Evolutionary conservation across 1,140 invertebrate genomes (phyloP), one percentile per base, ranked within the genome.

Genomic region (Antheraea mylitta): DNA sequence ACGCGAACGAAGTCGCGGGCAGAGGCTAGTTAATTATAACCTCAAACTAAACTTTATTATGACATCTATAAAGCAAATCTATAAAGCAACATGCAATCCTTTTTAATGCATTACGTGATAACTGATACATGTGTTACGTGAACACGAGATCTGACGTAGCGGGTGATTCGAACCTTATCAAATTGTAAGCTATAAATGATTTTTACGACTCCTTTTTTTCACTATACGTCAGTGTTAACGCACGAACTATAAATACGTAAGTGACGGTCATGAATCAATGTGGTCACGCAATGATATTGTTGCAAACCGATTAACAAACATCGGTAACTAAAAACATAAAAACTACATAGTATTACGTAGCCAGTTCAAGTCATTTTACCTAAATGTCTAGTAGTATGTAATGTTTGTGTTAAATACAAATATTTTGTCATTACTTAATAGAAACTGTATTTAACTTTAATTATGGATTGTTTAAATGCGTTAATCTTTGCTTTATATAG

Each of bases 81-180:
- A 4, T 30, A 4, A 30, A n/a, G n/a, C n/a, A n/a, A 30, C 22
- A 30, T 30, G 22, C 22, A 30, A 30, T 30, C 1, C 22, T 30
- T 30, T 30, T 30, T 30, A 30, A 30, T 30, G 4, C 22, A 30
- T 30, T 30, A 30, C 22, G 22, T 30, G 16, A 13, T 53, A 53
- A 16, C 16, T n/a, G 45, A 13, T 53, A n/a, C 16, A 53, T 16
- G 45, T 53, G 13, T 53, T 53, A 16, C 45, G 16, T 53, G 45
- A 53, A 53, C 45, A n/a, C 45, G 45, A 53, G 45, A 53, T 13
- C 30, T 66, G 65, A 66, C 65, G 65, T 66, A 58, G 19, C 7
- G 30, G 30, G 19, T 76, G 72, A 80, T 53, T 74, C 76, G 74
- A n/a, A 68, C 64, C 73, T 80, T 80, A 80, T 80, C 78, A 76